Evolutionary conservation across 2,888 invertebrate species (phyloP), one percentile per base, ranked within the genome.

Genomic region (Enoplolaimus lenunculus): DNA sequence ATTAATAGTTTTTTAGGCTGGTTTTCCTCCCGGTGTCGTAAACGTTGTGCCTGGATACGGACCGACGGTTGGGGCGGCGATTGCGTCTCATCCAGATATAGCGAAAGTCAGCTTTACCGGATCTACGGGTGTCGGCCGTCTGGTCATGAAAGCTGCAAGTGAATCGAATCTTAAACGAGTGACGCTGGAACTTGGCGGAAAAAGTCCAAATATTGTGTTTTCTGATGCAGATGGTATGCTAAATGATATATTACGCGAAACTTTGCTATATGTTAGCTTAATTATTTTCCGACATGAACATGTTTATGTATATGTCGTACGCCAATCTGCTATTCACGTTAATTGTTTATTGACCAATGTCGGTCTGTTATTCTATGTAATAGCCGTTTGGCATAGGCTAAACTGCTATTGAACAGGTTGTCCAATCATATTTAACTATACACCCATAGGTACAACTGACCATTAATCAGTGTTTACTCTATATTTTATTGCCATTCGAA

Each of bases 91-190:
- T 78, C 82, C 82, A 0, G 85, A 88, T 77, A 88, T 93, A 1
- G 89, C 91, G 78, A 93, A 93, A 82, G 86, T 94, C 21, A 93
- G 93, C 0, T 94, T 95, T 80, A 94, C 94, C n/a, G 94, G 89
- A 81, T 83, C 84, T 1, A 83, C 84, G 34, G 82, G 82, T 77
- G 89, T 93, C 26, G 93, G 94, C 67, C 88, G 90, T 81, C 77
- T 89, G 73, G 88, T 94, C 75, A 88, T 90, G 81, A 86, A 88
- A 79, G 88, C 87, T 28, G 88, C 91, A 0, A 89, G 87, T 0
- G 81, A 83, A 66, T 85, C 85, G 0, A 89, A 89, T 72, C 82
- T 95, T 76, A 94, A 94, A 83, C 86, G 92, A 64, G 88, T 90
- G 0, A 91, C 92, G 0, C 83, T 94, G 74, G 94, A 94, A 83